A percentile compares a stretch with the other conserved stretches of the same genome.
Evolutionary conservation across 2,888 invertebrate genomes (phyloP).

Genomic region (Asteroscopus sphinx): DNA sequence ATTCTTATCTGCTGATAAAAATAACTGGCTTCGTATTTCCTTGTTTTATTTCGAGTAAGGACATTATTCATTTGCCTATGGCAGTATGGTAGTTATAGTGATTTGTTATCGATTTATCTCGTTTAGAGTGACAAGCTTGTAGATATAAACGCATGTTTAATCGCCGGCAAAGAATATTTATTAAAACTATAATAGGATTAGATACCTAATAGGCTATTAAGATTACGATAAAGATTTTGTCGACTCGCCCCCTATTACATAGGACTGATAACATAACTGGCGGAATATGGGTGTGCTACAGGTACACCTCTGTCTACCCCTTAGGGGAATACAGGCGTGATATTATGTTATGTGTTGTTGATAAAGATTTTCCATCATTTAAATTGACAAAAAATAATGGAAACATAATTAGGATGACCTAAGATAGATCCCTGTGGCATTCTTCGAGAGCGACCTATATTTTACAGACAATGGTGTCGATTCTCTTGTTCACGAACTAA

Average conservation of each 20-base stretch:
- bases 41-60: constrained; percentile 40
- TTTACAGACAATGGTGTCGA: neutral
- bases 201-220: neutral
- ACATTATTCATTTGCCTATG: constrained; percentile 23
- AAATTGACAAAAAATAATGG: neutral
- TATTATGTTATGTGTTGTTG: too few species aligned
- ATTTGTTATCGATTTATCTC: constrained; percentile 21
- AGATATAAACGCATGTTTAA: neutral
- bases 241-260: too few species aligned
- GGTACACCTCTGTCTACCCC: too few species aligned
- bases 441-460: neutral
- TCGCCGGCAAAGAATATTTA: constrained; percentile 1
- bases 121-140: neutral
- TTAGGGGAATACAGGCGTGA: too few species aligned
- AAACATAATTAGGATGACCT: constrained; percentile 1
- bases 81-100: neutral
- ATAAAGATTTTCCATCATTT: neutral
- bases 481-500: too few species aligned
- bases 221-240: too few species aligned
- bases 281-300: too few species aligned
- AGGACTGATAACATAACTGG: too few species aligned
- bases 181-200: neutral
- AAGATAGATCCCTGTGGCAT: constrained; percentile 18
- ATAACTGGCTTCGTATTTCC: constrained; percentile 41
- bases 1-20: constrained; percentile 48